Percentiles rank a stretch among this genome's conserved stretches.
phyloP scores from a whole-genome alignment of 2,113 vertebrate species.

The Pterocles orientalis region DNA sequence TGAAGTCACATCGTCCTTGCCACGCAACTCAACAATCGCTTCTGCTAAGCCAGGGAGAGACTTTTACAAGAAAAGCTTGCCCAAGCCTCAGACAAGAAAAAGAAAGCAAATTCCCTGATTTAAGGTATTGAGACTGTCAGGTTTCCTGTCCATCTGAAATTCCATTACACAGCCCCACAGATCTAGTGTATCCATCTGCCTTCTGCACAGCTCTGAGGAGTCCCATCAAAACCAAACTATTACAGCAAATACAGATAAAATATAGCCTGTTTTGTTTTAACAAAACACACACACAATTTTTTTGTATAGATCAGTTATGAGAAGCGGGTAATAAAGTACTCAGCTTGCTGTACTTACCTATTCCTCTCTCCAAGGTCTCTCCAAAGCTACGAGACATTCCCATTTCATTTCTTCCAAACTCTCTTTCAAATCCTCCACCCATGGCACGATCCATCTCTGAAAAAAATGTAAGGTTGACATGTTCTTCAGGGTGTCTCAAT shows the following conservation, averaged over 20 bases:
- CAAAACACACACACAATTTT: accelerated
- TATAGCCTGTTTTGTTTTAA: not conserved
- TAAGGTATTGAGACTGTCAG: not conserved
- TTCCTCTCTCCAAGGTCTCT: conserved; percentile 89
- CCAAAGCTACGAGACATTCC: conserved; percentile 89
- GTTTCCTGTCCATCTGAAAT: not conserved
- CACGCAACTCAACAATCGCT: not conserved
- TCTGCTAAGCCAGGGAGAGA: not conserved
- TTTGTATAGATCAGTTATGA: not conserved
- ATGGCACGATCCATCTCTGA: conserved; percentile 90
- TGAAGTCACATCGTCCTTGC: not conserved
- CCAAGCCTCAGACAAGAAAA: not conserved
- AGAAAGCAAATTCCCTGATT: not conserved
- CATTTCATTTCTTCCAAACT: conserved; percentile 91
- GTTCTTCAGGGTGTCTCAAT: not conserved
- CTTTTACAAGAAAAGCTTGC: not conserved
- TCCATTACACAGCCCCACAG: no score
- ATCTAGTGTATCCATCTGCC: not conserved
- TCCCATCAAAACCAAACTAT: no score
- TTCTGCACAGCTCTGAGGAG: not conserved
- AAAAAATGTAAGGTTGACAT: conserved; percentile 39
- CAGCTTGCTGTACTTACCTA: conserved; percentile 74
- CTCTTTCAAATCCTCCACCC: conserved; percentile 87
- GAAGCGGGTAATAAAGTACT: not conserved
- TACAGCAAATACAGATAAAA: no score